Evolutionary conservation across 2,113 vertebrate species (phyloP).

Genomic region (Mustelus asterias): DNA sequence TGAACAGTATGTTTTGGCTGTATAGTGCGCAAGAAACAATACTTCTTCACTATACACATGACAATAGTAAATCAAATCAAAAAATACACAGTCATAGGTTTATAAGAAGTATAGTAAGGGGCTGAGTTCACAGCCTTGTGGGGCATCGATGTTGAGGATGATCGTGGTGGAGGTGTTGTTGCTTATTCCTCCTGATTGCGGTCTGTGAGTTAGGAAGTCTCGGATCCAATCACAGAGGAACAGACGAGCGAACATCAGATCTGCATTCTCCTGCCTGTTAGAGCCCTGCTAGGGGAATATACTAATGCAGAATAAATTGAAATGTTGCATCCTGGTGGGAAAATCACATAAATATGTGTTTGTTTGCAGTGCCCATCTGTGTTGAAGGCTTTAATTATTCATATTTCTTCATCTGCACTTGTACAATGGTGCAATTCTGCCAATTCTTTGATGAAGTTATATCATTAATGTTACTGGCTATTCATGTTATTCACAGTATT

Average conservation of each 20-base stretch:
- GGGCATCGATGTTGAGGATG: too few species aligned
- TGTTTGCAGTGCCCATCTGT: not conserved
- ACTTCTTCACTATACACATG: too few species aligned
- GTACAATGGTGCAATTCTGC: not conserved
- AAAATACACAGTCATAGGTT: too few species aligned
- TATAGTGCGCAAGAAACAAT: too few species aligned
- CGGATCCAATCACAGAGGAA: not conserved
- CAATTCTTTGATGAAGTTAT: not conserved
- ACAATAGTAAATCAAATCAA: too few species aligned
- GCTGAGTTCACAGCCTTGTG: too few species aligned
- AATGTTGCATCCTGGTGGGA: not conserved
- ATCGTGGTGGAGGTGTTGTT: too few species aligned
- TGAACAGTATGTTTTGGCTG: too few species aligned
- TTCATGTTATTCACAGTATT: not conserved
- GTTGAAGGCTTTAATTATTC: not conserved
- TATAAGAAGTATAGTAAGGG: too few species aligned
- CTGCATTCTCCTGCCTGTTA: not conserved
- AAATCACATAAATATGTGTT: not conserved
- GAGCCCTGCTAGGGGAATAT: not conserved
- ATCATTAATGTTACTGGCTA: not conserved
- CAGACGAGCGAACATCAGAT: not conserved
- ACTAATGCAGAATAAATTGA: not conserved
- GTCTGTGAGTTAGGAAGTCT: too few species aligned
- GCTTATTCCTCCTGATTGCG: too few species aligned
- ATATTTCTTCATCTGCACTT: too few species aligned